Evolutionary conservation across 2,113 vertebrate genomes (phyloP), one percentile per base, ranked within the genome.

Genomic region (Ceratotherium simum): DNA sequence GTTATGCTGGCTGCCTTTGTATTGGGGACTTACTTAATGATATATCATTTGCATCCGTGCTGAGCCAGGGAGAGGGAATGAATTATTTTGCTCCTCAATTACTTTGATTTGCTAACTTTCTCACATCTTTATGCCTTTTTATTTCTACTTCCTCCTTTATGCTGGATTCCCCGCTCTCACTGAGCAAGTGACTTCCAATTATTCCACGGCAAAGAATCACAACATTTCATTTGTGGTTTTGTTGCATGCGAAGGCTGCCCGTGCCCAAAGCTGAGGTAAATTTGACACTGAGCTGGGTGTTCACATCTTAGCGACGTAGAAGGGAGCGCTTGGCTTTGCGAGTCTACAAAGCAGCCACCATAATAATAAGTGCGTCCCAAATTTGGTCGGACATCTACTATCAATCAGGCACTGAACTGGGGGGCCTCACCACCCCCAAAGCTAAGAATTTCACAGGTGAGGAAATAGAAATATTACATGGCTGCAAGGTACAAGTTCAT

Each of bases 21-120:
- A 72, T 70, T 86, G 72, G 89, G 95, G 98, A 95, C 92, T 93
- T 80, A 88, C 70, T 98, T 98, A 97, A 98, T 94, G 95, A 96
- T 91, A 96, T 0, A 90, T 95, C 73, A 90, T 98, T 98, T 98
- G 97, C 96, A 98, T 98, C 97, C 92, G 76, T 17, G 88, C 97
- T 90, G 93, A 70, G 69, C 95, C 76, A 65, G 46, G 12, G 78
- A 91, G 65, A 46, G n/a, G 58, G 97, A 95, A 96, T 64, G 80
- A 82, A 93, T 95, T 82, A 51, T 95, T 97, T 98, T 21, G 80
- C 69, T 42, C 64, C 84, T 91, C 94, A 65, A 42, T 97, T 96
- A 96, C 69, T 97, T 95, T 97, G 96, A 97, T 97, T 96, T 97
- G 96, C 89, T 98, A 96, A 97, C 97, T 98, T 98, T 96, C 95